Evolutionary conservation across 2,888 invertebrate species (phyloP).

Genomic region (Sinohyriopsis cumingii): DNA sequence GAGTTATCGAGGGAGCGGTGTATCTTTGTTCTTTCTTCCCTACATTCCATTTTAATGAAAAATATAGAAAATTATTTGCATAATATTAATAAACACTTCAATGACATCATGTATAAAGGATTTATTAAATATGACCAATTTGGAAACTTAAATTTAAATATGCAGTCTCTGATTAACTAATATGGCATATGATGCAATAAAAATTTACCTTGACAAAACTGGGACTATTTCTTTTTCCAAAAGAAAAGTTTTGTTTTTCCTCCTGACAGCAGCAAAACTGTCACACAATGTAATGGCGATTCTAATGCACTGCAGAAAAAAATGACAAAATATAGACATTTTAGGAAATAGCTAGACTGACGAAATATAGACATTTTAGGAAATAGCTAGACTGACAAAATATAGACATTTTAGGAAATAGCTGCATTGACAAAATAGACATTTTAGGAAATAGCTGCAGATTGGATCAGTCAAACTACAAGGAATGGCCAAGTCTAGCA

Average conservation of each 20-base stretch:
- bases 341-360: neutral
- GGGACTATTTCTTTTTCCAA: slow-evolving; percentile 49
- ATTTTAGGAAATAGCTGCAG: neutral
- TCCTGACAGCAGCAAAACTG: slow-evolving; percentile 39
- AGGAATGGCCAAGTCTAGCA: no score
- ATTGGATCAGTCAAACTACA: no score
- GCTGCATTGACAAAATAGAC: neutral
- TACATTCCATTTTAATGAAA: no score
- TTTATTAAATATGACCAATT: no score
- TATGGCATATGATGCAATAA: neutral
- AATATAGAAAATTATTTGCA: no score
- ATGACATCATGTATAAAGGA: no score
- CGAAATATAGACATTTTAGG: neutral
- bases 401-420: neutral
- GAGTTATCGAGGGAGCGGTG: no score
- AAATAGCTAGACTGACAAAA: no score
- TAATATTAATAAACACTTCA: no score
- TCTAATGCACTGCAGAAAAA: slow-evolving; percentile 46
- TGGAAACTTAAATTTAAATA: no score
- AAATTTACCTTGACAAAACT: slow-evolving; percentile 48
- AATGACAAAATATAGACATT: neutral
- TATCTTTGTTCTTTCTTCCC: no score
- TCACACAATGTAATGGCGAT: slow-evolving; percentile 40
- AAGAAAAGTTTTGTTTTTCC: slow-evolving; percentile 56
- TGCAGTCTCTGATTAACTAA: no score